Percentiles rank a stretch among this genome's conserved stretches.
Conservation (phyloP, 2,113 vertebrate species). For the Scortum barcoo region DNA sequence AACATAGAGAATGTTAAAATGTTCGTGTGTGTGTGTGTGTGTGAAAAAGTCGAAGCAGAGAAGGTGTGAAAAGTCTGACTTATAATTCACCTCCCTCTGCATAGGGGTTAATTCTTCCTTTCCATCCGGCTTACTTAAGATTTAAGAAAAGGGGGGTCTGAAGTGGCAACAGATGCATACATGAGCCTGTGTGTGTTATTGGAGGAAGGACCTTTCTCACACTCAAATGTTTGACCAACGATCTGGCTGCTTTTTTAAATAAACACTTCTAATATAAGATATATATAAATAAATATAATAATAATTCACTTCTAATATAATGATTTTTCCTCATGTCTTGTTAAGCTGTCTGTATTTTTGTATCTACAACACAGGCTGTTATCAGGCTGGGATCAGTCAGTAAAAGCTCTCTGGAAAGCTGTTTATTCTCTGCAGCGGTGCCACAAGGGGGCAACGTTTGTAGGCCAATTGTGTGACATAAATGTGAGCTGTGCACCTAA, state of each 20-base stretch:
- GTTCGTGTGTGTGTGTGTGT: slow-evolving; percentile 43
- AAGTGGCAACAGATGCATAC: slow-evolving; percentile 62
- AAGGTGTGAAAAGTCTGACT: slow-evolving; percentile 81
- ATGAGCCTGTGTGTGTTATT: slow-evolving; percentile 34
- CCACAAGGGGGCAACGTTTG: slow-evolving; percentile 79
- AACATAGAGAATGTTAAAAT: slow-evolving; percentile 73
- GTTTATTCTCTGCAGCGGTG: slow-evolving; percentile 32
- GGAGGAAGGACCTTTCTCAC: slow-evolving; percentile 64
- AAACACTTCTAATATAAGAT: not conserved
- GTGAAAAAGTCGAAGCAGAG: slow-evolving; percentile 33
- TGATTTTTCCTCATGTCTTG: slow-evolving; percentile 2
- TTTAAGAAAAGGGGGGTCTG: slow-evolving; percentile 37
- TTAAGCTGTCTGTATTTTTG: slow-evolving; percentile 16
- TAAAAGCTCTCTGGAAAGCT: not conserved
- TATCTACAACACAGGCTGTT: slow-evolving; percentile 51
- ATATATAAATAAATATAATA: too few relatives aligned
- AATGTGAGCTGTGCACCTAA: not conserved
- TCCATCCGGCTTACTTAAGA: slow-evolving; percentile 70
- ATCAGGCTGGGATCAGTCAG: slow-evolving; percentile 48
- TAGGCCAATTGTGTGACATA: slow-evolving; percentile 42
- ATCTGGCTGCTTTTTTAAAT: too few relatives aligned
- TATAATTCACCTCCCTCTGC: slow-evolving; percentile 72
- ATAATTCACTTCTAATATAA: not conserved
- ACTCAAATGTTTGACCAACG: slow-evolving; percentile 6
- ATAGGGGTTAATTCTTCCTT: slow-evolving; percentile 77